These are phyloP conservation scores for Drosophila tsacasi DNA, from an alignment of 1,140 invertebrate species.

Conservation along the genomic window DNA sequence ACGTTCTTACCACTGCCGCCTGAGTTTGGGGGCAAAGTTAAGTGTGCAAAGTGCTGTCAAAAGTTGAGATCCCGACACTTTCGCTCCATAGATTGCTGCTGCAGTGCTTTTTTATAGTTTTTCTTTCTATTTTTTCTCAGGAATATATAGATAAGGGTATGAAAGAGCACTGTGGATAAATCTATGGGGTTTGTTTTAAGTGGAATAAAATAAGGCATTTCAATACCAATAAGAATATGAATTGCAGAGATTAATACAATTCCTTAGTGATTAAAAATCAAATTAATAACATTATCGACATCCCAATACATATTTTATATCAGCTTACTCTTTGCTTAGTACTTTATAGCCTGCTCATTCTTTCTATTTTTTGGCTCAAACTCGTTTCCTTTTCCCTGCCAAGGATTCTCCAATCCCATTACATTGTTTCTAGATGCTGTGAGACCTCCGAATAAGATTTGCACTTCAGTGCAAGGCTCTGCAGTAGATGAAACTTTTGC, in stretches of 20 bases:
- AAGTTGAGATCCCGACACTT: conserved; percentile 52
- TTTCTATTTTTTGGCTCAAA: neutral
- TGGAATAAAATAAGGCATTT: neutral
- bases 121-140: neutral
- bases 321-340: neutral
- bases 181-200: neutral
- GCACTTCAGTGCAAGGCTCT: conserved; percentile 24
- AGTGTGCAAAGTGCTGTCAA: conserved; percentile 64
- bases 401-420: neutral
- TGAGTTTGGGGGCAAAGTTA: conserved; percentile 22
- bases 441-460: conserved; percentile 21
- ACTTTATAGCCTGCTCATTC: neutral
- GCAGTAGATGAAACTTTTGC: conserved; percentile 30
- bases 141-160: conserved; percentile 10
- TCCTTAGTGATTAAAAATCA: neutral
- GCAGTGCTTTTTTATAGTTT: conserved; percentile 7
- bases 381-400: neutral
- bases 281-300: neutral
- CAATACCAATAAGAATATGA: neutral
- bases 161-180: neutral
- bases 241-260: neutral
- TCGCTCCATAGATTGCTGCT: conserved; percentile 18
- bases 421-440: conserved; percentile 2
- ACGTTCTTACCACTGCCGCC: conserved; percentile 21
- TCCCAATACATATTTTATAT: too few species aligned